Evolutionary conservation across 2,113 vertebrate species (phyloP).

Genomic region (Cephalopholis sonnerati): DNA sequence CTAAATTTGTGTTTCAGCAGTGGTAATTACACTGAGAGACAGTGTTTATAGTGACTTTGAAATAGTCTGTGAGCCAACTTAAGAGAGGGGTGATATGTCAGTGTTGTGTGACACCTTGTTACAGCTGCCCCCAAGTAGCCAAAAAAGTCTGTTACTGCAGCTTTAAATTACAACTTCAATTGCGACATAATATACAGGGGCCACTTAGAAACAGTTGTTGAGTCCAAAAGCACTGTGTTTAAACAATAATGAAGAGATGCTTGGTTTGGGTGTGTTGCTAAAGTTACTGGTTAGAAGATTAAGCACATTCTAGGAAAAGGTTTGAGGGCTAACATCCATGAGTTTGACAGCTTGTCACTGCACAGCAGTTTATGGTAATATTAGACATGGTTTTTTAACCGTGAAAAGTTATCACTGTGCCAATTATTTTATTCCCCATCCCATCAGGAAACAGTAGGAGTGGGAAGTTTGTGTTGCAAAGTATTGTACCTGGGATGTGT

Average conservation of each 20-base stretch:
- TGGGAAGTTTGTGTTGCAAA: background rate
- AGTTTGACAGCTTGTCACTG: background rate
- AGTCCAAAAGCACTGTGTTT: no score
- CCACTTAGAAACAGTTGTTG: background rate
- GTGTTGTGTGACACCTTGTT: background rate
- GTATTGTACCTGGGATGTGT: background rate
- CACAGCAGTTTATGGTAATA: background rate
- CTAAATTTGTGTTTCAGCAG: background rate
- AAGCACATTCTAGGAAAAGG: background rate
- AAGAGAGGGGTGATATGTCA: background rate
- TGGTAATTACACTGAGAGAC: background rate
- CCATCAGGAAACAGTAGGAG: background rate
- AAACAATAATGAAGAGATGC: background rate
- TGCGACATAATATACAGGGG: no score
- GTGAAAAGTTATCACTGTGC: no score
- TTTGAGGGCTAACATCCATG: background rate
- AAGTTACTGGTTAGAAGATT: background rate
- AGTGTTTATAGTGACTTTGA: background rate
- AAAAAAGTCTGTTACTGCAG: no score
- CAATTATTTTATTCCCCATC: no score
- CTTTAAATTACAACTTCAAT: no score
- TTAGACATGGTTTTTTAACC: no score
- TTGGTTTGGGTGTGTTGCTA: background rate
- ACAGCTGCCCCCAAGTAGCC: no score
- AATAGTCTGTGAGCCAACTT: background rate